Evolutionary conservation across 2,888 invertebrate genomes (phyloP).

Genomic region (Clitarchus hookeri): DNA sequence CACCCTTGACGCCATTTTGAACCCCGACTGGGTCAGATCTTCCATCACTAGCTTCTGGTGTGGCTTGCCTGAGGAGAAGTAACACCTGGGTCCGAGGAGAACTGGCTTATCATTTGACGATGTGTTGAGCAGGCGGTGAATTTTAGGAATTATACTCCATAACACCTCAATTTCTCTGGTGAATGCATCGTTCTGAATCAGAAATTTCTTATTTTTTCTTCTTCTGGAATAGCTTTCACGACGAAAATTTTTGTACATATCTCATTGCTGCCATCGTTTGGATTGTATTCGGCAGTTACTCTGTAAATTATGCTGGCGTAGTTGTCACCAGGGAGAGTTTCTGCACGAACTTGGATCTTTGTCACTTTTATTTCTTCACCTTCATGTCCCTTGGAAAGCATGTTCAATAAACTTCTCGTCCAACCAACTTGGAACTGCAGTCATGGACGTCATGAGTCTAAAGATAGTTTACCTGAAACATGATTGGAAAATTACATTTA

Average conservation of each 20-base stretch:
- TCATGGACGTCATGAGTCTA: background rate
- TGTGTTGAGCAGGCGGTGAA: background rate
- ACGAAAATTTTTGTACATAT: background rate
- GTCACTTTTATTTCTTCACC: background rate
- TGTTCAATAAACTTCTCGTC: background rate
- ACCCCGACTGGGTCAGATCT: background rate
- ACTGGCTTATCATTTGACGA: background rate
- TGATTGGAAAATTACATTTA: no score
- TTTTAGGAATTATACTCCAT: background rate
- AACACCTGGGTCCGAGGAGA: background rate
- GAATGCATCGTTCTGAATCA: background rate
- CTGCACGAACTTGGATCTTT: background rate
- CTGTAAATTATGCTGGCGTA: background rate
- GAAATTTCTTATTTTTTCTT: background rate
- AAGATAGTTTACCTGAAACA: background rate
- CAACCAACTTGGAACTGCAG: background rate
- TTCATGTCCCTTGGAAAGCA: background rate
- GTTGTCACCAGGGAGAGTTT: slow-evolving; percentile 1
- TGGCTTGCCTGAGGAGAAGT: background rate
- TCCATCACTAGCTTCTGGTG: background rate
- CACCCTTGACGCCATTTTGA: background rate
- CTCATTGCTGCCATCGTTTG: background rate
- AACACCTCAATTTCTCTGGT: background rate
- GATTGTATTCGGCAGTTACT: background rate
- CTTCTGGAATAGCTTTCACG: background rate